A percentile compares a stretch with the other conserved stretches of the same genome.
Conservation (phyloP, 2,113 vertebrate genomes). For the Phylloscopus trochiloides region DNA sequence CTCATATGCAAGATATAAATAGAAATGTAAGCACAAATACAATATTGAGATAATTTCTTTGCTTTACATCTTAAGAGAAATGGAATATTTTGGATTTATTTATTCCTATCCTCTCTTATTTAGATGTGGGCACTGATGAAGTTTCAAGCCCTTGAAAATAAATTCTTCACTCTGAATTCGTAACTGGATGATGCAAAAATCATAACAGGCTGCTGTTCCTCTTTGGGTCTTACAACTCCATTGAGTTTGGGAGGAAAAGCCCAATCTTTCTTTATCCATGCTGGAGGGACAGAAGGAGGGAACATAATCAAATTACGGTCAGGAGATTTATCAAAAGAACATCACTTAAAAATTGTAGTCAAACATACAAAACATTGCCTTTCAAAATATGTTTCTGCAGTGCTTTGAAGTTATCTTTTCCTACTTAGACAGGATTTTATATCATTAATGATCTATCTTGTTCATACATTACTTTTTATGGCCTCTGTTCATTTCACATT, state of each 20-base stretch:
- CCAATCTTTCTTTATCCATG: background rate
- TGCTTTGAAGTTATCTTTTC: slow-evolving; percentile 1
- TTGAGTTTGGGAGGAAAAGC: background rate
- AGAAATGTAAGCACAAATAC: background rate
- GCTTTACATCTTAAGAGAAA: background rate
- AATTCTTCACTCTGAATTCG: background rate
- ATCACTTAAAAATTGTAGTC: background rate
- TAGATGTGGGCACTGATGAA: background rate
- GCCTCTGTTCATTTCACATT: slow-evolving; percentile 27
- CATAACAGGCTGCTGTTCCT: background rate
- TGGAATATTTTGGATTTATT: background rate
- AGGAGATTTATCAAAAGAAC: background rate
- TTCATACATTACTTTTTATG: slow-evolving; percentile 38
- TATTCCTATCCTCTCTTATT: background rate
- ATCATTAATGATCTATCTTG: slow-evolving; percentile 20
- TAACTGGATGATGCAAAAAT: background rate
- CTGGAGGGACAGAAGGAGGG: background rate
- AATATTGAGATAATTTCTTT: background rate
- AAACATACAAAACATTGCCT: background rate
- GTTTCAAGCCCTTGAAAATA: background rate
- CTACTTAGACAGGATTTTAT: slow-evolving; percentile 14
- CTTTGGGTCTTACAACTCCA: background rate
- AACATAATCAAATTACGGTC: background rate
- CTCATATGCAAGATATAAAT: background rate
- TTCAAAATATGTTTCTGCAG: background rate